These are phyloP conservation scores for Xiphorhynchus elegans DNA, from an alignment of 2,113 vertebrate genomes.

Conservation along the genomic window DNA sequence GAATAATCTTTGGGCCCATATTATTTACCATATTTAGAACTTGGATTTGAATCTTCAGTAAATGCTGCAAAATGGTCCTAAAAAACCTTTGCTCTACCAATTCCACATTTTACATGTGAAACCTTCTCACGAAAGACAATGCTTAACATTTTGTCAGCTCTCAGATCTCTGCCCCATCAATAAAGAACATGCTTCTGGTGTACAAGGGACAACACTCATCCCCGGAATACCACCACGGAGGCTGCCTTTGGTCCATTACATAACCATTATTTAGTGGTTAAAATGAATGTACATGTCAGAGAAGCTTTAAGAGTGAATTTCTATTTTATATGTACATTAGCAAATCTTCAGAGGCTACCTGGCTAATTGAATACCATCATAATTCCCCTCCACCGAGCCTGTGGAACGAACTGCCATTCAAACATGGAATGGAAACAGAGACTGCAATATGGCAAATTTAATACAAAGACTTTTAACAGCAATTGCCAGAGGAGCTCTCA, in stretches of 20 bases:
- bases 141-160: neutral
- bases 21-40: neutral
- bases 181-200: neutral
- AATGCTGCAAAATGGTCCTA: neutral
- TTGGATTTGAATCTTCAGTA: neutral
- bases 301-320: constrained; percentile 12
- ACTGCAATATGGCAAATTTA: constrained; percentile 47
- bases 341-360: constrained; percentile 54
- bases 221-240: neutral
- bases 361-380: constrained; percentile 52
- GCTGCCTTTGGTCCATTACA: neutral
- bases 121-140: neutral
- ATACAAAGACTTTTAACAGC: constrained; percentile 25
- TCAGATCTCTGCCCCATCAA: neutral
- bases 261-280: constrained; percentile 2
- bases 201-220: neutral
- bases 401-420: constrained; percentile 32
- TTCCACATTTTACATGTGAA: neutral
- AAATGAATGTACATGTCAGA: constrained; percentile 9
- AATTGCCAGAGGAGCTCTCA: constrained; percentile 38
- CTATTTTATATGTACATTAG: constrained; percentile 30
- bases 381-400: constrained; percentile 1
- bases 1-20: neutral
- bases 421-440: constrained; percentile 17
- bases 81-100: neutral